A percentile compares a stretch with the other conserved stretches of the same genome.
phyloP scores from a whole-genome alignment of 2,797 vertebrate genomes.

The Micromesistius poutassou region DNA sequence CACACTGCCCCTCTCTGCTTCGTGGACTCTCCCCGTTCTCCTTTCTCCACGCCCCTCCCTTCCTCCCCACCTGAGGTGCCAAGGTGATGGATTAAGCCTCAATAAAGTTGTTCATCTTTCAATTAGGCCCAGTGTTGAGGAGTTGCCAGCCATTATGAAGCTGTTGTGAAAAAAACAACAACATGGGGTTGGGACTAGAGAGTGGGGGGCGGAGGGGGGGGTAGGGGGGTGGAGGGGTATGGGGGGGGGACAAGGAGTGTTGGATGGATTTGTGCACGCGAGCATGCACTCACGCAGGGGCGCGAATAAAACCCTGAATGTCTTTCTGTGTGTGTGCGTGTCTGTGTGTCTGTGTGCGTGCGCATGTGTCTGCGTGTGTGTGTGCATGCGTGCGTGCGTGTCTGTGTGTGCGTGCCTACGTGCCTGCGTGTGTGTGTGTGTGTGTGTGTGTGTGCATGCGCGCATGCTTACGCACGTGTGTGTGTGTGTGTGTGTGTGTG shows the following conservation, averaged over 20 bases:
- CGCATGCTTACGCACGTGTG: background rate
- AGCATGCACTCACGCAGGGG: background rate
- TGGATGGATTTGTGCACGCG: background rate
- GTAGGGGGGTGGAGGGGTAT: slow-evolving; percentile 19
- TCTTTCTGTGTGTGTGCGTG: background rate
- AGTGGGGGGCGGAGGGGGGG: slow-evolving; percentile 49
- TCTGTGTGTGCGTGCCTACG: slow-evolving; percentile 24
- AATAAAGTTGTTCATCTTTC: slow-evolving; percentile 80
- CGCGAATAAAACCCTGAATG: background rate
- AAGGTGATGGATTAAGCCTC: slow-evolving; percentile 76
- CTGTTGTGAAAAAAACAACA: slow-evolving; percentile 55
- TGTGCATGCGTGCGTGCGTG: slow-evolving; percentile 21
- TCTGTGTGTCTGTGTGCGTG: background rate
- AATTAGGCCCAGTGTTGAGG: slow-evolving; percentile 73
- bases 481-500: slow-evolving; percentile 25
- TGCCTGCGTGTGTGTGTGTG: slow-evolving; percentile 19
- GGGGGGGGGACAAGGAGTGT: background rate
- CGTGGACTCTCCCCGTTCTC: slow-evolving; percentile 6
- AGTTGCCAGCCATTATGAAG: slow-evolving; percentile 75
- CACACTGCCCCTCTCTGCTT: slow-evolving; percentile 9
- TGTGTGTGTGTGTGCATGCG: too few species aligned
- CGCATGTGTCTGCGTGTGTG: slow-evolving; percentile 23
- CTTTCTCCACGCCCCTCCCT: background rate
- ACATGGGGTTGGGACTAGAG: slow-evolving; percentile 11
- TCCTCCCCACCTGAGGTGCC: slow-evolving; percentile 62